Evolutionary conservation across 2,888 invertebrate species (phyloP).

Genomic region (Eurois occulta): DNA sequence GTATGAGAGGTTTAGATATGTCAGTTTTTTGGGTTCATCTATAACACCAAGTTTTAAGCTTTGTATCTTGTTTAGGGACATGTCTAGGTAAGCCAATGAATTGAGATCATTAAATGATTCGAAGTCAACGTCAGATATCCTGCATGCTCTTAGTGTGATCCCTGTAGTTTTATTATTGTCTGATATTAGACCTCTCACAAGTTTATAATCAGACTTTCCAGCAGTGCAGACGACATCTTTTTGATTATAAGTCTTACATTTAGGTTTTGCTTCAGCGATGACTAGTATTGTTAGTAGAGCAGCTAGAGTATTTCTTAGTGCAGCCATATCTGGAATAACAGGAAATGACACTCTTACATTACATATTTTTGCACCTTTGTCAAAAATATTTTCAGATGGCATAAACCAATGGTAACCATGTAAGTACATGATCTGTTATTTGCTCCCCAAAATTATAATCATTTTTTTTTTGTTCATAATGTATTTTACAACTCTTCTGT

Average conservation of each 20-base stretch:
- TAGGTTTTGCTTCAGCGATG: conserved; percentile 57
- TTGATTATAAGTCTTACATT: conserved; percentile 57
- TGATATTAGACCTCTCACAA: conserved; percentile 72
- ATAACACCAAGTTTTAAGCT: conserved; percentile 65
- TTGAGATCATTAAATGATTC: conserved; percentile 68
- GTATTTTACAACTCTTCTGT: too few species aligned
- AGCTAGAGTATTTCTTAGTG: conserved; percentile 13
- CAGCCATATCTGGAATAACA: conserved; percentile 61
- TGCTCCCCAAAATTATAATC: neutral
- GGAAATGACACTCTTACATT: conserved; percentile 3
- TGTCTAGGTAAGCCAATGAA: conserved; percentile 64
- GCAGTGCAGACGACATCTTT: conserved; percentile 65
- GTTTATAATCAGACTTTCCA: conserved; percentile 65
- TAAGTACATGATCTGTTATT: neutral
- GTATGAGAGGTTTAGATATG: conserved; percentile 66
- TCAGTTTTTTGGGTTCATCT: conserved; percentile 63
- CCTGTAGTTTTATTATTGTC: conserved; percentile 69
- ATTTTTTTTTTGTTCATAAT: too few species aligned
- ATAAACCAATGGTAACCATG: neutral
- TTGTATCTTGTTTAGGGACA: conserved; percentile 69
- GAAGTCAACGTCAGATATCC: conserved; percentile 67
- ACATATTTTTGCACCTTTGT: neutral
- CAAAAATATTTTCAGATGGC: neutral
- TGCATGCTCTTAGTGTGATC: conserved; percentile 71
- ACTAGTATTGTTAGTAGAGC: conserved; percentile 35